Conservation (phyloP, 2,888 invertebrate species). For the Hydrotaea cyrtoneurina region DNA sequence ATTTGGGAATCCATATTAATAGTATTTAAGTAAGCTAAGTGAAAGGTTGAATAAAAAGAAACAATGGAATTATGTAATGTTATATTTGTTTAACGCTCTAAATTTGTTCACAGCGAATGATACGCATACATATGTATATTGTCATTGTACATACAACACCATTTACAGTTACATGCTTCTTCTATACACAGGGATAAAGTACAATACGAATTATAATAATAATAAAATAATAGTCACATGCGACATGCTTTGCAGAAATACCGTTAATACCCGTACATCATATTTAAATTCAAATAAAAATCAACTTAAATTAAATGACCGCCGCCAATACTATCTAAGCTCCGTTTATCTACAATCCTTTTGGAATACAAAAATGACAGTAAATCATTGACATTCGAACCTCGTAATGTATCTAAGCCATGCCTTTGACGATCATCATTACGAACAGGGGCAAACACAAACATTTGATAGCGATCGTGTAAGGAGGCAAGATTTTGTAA, state of each 20-base stretch:
- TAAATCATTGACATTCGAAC: slow-evolving; percentile 65
- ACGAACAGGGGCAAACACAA: slow-evolving; percentile 52
- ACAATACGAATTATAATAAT: background rate
- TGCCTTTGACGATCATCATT: slow-evolving; percentile 50
- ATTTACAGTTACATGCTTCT: slow-evolving; percentile 36
- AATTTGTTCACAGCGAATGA: background rate
- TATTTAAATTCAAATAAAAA: slow-evolving; percentile 20
- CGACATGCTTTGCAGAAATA: slow-evolving; percentile 45
- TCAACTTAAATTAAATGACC: slow-evolving; percentile 65
- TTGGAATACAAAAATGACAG: slow-evolving; percentile 54
- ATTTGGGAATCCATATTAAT: slow-evolving; percentile 2
- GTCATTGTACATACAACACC: slow-evolving; percentile 21
- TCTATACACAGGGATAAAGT: background rate
- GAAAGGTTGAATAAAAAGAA: too few relatives aligned
- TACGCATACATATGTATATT: too few relatives aligned
- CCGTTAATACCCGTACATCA: background rate
- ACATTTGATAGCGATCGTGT: slow-evolving; percentile 55
- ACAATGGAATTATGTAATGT: too few relatives aligned
- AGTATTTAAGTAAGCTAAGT: background rate
- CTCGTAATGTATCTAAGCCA: slow-evolving; percentile 54
- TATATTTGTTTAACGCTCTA: too few relatives aligned
- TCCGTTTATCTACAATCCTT: slow-evolving; percentile 61
- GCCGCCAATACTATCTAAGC: slow-evolving; percentile 68
- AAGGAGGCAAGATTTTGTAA: slow-evolving; percentile 33
- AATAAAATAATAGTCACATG: slow-evolving; percentile 40